These are phyloP conservation scores for Colletes gigas DNA, from an alignment of 1,140 invertebrate genomes.

Conservation along the genomic window DNA sequence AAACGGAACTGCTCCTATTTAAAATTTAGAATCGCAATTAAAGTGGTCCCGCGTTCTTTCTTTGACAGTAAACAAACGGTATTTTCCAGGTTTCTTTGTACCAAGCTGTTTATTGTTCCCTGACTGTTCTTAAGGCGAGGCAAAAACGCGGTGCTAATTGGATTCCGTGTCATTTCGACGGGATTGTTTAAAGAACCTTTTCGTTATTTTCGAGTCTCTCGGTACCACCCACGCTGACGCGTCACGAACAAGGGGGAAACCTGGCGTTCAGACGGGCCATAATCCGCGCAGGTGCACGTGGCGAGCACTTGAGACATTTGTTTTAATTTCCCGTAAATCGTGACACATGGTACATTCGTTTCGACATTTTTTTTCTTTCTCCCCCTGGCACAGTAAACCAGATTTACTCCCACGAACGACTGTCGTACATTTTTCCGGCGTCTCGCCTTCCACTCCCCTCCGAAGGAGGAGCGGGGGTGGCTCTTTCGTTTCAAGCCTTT, in stretches of 20 bases:
- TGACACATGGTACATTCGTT: background rate
- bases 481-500: no score
- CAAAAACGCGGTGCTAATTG: no score
- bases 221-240: no score
- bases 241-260: background rate
- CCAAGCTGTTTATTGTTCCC: no score
- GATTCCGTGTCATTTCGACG: no score
- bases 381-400: background rate
- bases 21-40: no score
- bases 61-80: no score
- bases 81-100: no score
- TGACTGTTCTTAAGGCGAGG: no score
- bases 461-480: no score
- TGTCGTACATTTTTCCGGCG: background rate
- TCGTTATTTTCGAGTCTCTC: background rate
- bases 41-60: no score
- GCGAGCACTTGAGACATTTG: constrained; percentile 2
- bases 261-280: background rate
- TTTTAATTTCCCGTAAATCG: constrained; percentile 17
- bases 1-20: no score
- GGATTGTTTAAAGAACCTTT: background rate
- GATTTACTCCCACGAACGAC: background rate
- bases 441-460: background rate
- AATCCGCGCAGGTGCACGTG: background rate
- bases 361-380: background rate